Conservation (phyloP, 2,113 vertebrate species). For the Nicator chloris region DNA sequence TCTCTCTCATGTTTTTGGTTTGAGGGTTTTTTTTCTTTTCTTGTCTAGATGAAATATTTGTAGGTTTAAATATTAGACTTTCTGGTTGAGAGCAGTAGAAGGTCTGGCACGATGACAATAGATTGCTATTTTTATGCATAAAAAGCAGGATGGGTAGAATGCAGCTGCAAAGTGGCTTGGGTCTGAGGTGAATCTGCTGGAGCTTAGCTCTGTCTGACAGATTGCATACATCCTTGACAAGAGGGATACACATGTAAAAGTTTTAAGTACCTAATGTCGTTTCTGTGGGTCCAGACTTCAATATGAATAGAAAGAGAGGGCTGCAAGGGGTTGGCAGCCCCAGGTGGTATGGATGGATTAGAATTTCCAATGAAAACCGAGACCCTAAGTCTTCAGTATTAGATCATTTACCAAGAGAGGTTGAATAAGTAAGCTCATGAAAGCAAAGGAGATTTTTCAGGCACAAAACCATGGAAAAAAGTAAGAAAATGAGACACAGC, state of each 20-base stretch:
- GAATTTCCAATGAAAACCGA: not conserved
- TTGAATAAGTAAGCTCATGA: not conserved
- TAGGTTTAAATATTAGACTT: not conserved
- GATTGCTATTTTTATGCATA: not conserved
- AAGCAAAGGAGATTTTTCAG: not conserved
- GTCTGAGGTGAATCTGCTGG: not conserved
- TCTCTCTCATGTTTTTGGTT: not conserved
- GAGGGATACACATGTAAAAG: rapidly evolving
- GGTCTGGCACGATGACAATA: rapidly evolving
- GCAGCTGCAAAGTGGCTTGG: not conserved
- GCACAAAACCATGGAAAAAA: not conserved
- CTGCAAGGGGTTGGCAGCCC: not conserved
- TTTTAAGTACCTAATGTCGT: not conserved
- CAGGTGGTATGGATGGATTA: not conserved
- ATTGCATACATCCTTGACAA: not conserved
- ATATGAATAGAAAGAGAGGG: not conserved
- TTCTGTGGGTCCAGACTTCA: not conserved
- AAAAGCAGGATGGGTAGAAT: not conserved
- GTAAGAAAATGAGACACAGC: not conserved
- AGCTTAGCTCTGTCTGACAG: not conserved
- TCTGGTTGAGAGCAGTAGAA: not conserved
- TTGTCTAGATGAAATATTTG: not conserved
- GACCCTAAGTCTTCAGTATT: rapidly evolving
- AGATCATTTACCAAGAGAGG: not conserved
- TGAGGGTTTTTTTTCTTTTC: not conserved